Evolutionary conservation across 2,888 invertebrate genomes (phyloP).

Genomic region (Drosophila seclusa): DNA sequence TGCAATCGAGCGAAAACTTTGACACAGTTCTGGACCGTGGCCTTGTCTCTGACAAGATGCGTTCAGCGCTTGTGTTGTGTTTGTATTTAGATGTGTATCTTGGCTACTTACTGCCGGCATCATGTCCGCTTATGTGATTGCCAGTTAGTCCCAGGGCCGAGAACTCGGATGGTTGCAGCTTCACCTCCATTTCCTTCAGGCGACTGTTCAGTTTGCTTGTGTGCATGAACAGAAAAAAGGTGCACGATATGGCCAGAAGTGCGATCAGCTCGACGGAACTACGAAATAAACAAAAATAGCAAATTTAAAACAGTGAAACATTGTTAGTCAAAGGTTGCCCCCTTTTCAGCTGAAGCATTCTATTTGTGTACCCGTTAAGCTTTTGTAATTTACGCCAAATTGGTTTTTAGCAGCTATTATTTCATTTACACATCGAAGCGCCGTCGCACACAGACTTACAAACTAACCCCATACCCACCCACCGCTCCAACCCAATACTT

Average conservation of each 20-base stretch:
- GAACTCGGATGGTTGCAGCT: constrained; percentile 88
- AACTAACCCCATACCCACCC: not conserved
- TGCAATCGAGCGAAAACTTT: constrained; percentile 58
- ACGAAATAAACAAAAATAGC: constrained; percentile 76
- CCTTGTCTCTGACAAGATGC: constrained; percentile 38
- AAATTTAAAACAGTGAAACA: constrained; percentile 20
- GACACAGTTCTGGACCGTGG: constrained; percentile 42
- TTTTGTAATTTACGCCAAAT: constrained; percentile 75
- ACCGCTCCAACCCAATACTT: not conserved
- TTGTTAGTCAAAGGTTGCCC: constrained; percentile 59
- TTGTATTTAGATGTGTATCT: constrained; percentile 32
- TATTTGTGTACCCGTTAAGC: constrained; percentile 52
- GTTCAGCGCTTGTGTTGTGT: constrained; percentile 6
- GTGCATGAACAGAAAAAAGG: constrained; percentile 93
- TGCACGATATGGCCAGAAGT: constrained; percentile 92
- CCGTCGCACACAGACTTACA: constrained; percentile 64
- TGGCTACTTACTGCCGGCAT: constrained; percentile 83
- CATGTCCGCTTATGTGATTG: constrained; percentile 83
- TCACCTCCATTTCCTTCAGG: constrained; percentile 92
- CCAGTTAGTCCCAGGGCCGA: constrained; percentile 84
- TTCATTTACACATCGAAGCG: constrained; percentile 75
- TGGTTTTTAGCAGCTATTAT: constrained; percentile 78
- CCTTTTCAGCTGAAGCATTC: constrained; percentile 24
- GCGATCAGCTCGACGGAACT: constrained; percentile 94
- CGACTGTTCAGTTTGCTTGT: constrained; percentile 93